Percentiles rank a stretch among this genome's conserved stretches.
These are phyloP conservation scores for Calameuta filiformis DNA, from an alignment of 2,888 invertebrate genomes.

Conservation along the genomic window DNA sequence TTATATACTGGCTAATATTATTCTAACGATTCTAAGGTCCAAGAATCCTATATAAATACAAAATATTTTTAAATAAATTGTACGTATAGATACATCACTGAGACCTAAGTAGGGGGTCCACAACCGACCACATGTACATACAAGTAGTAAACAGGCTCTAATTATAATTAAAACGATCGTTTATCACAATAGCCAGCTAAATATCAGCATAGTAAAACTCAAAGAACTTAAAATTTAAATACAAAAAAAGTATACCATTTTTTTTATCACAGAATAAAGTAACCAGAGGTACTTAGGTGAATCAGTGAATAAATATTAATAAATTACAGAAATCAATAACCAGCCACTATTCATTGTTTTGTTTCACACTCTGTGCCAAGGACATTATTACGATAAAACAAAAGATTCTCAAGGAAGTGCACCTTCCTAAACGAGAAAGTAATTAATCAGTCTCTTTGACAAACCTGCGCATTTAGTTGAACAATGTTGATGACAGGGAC, in stretches of 20 bases:
- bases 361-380: neutral
- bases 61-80: neutral
- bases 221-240: neutral
- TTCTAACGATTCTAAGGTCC: neutral
- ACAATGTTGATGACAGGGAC: slow-evolving; percentile 62
- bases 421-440: neutral
- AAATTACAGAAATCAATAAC: neutral
- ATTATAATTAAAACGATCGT: neutral
- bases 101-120: neutral
- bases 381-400: neutral
- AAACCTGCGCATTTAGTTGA: slow-evolving; percentile 61
- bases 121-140: neutral
- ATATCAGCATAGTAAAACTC: neutral
- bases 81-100: neutral
- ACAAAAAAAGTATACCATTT: neutral
- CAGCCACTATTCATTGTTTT: neutral
- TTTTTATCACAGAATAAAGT: neutral
- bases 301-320: neutral
- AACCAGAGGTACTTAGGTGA: neutral
- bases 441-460: neutral
- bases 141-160: neutral
- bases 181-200: neutral
- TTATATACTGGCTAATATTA: neutral
- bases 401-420: neutral
- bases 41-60: neutral